Evolutionary conservation across 2,888 invertebrate species (phyloP).

Genomic region (Hydrotaea diabolus): DNA sequence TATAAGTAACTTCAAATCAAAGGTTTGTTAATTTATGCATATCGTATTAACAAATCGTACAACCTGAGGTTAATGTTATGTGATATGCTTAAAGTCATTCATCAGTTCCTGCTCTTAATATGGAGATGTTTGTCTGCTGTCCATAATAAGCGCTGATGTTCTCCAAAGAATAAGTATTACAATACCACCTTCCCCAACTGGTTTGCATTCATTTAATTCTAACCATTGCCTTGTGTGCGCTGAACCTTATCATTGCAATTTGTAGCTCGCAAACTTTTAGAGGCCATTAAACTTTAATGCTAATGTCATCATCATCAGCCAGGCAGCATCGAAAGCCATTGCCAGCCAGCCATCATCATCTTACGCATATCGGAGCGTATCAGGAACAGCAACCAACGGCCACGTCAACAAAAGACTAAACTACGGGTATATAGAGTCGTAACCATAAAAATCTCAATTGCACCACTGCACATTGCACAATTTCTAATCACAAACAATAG

Average conservation of each 20-base stretch:
- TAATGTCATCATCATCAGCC: conserved; percentile 55
- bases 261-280: conserved; percentile 37
- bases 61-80: too few relatives aligned
- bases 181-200: neutral
- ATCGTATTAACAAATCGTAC: too few relatives aligned
- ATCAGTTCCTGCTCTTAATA: too few relatives aligned
- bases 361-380: conserved; percentile 54
- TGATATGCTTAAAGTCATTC: too few relatives aligned
- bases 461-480: conserved; percentile 41
- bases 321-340: neutral
- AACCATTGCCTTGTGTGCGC: neutral
- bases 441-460: conserved; percentile 60
- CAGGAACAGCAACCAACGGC: neutral
- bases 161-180: too few relatives aligned
- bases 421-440: conserved; percentile 22
- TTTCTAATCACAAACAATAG: conserved; percentile 34
- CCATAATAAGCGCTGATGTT: too few relatives aligned
- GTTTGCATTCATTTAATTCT: neutral
- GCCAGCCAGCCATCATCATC: conserved; percentile 6
- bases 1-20: too few relatives aligned
- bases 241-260: conserved; percentile 38
- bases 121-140: too few relatives aligned
- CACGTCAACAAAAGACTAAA: conserved; percentile 7
- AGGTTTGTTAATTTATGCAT: too few relatives aligned
- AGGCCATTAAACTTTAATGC: conserved; percentile 61